A percentile compares a stretch with the other conserved stretches of the same genome.
Conservation (phyloP, 37 sponge, comb jelly and placozoan species). For the Aplysina aerophoba region DNA sequence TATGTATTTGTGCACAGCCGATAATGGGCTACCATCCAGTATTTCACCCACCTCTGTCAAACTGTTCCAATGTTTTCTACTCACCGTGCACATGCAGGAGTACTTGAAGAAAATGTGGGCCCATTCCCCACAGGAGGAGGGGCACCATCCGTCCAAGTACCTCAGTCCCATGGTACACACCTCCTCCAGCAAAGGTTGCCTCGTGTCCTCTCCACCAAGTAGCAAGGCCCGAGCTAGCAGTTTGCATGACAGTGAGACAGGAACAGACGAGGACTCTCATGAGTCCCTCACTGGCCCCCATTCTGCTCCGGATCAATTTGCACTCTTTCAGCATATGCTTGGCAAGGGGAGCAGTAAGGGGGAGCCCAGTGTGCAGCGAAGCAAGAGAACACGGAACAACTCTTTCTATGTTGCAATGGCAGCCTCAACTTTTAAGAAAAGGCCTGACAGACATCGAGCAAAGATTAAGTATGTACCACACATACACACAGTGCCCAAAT, state of each 20-base stretch:
- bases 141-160: constrained; percentile 51
- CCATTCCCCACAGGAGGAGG: constrained; percentile 5
- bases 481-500: too few species aligned
- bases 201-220: not conserved
- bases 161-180: constrained; percentile 59
- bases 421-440: constrained; percentile 37
- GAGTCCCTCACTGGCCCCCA: not conserved
- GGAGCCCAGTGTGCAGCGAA: not conserved
- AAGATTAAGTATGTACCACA: too few species aligned
- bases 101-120: constrained; percentile 30
- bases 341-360: not conserved
- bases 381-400: not conserved
- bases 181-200: constrained; percentile 65
- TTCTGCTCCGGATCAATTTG: too few species aligned
- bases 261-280: not conserved
- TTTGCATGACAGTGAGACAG: too few species aligned
- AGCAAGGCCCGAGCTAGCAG: too few species aligned
- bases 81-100: not conserved
- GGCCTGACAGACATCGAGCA: not conserved
- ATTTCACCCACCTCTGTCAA: too few species aligned
- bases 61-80: not conserved
- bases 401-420: constrained; percentile 32
- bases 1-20: not conserved
- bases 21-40: too few species aligned
- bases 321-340: too few species aligned